Percentiles rank a stretch among this genome's conserved stretches.
These are phyloP conservation scores for Malthinus seriepunctatus DNA, from an alignment of 2,888 invertebrate species.

Conservation along the genomic window DNA sequence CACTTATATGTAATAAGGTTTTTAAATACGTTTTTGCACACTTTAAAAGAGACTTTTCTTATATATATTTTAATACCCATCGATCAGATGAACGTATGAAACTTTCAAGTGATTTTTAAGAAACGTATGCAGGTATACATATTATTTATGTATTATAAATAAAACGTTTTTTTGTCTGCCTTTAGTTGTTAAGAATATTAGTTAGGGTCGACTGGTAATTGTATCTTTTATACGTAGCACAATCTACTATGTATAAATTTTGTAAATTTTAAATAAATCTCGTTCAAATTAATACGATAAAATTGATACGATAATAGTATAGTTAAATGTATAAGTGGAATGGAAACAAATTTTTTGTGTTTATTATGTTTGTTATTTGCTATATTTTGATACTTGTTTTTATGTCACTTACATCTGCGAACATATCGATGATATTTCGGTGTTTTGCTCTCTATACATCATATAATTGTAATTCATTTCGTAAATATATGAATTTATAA, in stretches of 20 bases:
- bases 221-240: constrained; percentile 19
- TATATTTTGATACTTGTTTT: constrained; percentile 51
- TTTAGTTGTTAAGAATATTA: constrained; percentile 24
- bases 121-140: not conserved
- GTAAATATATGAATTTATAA: constrained; percentile 13
- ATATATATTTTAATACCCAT: too few relatives aligned
- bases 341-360: constrained; percentile 44
- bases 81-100: not conserved
- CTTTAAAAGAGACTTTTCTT: constrained; percentile 15
- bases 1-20: constrained; percentile 35
- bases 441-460: constrained; percentile 36
- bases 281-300: constrained; percentile 5
- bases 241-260: constrained; percentile 17
- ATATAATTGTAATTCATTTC: constrained; percentile 6
- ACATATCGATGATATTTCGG: constrained; percentile 51
- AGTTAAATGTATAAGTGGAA: constrained; percentile 45
- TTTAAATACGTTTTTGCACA: constrained; percentile 14
- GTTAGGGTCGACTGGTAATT: constrained; percentile 27
- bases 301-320: constrained; percentile 14
- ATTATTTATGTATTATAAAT: not conserved
- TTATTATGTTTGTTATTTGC: constrained; percentile 40
- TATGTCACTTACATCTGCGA: constrained; percentile 42
- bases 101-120: too few relatives aligned
- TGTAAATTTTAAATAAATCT: constrained; percentile 19
- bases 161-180: constrained; percentile 11